Evolutionary conservation across 2,797 vertebrate genomes (phyloP).

Genomic region (Phalanger gymnotis): DNA sequence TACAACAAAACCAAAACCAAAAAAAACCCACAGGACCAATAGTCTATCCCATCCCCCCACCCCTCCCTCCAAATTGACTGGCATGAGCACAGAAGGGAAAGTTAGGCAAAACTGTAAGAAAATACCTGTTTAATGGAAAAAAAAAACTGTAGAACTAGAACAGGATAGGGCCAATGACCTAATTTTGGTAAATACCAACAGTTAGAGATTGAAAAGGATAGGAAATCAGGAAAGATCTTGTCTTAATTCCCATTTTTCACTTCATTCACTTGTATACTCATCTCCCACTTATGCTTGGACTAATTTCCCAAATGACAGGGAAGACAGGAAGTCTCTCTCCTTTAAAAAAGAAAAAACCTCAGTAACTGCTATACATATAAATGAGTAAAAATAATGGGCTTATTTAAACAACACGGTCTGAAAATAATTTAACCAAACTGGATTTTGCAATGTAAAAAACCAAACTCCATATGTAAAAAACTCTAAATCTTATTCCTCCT

Average conservation of each 20-base stretch:
- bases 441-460: not conserved
- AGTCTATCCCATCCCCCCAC: not conserved
- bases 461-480: not conserved
- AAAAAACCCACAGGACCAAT: not conserved
- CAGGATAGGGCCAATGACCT: not conserved
- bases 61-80: too few species aligned
- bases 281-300: not conserved
- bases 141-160: not conserved
- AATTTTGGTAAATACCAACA: not conserved
- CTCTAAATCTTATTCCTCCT: not conserved
- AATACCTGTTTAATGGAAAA: not conserved
- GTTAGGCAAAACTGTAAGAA: not conserved
- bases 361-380: not conserved
- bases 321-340: not conserved
- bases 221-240: not conserved
- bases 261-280: not conserved
- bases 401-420: not conserved
- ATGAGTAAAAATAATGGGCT: not conserved
- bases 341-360: not conserved
- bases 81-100: not conserved
- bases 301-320: not conserved
- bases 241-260: not conserved
- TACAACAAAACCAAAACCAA: not conserved
- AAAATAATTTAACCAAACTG: not conserved
- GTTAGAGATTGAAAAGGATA: not conserved